Base-by-base conservation (phyloP, 1,140 invertebrate genomes). In the Stenopsyche tienmushanensis region DNA sequence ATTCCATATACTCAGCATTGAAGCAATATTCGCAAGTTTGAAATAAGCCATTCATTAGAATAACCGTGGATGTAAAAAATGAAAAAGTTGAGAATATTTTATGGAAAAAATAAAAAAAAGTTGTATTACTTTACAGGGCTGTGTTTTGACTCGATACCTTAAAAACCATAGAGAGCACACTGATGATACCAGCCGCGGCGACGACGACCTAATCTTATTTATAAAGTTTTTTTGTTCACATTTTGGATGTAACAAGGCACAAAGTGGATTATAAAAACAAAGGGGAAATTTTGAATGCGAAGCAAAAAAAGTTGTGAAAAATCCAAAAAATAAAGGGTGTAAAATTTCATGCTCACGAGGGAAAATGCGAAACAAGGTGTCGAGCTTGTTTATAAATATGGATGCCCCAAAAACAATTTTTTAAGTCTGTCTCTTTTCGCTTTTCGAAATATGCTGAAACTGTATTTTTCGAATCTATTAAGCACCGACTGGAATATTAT, bases 221-320 rank as follows among this genome's bases (percentile, higher is more conserved):
- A 39, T 57, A 42, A 57, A 57, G 54, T 57, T 57, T 57, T 57
- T 55, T 57, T 57, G 39, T 42, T 57, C 54, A 42, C 54, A 57
- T 29, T 57, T 55, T 42, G n/a, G 54, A 15, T 23, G 34, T 57
- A 57, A 57, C 54, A 29, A 57, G 54, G 42, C 54, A 29, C 39
- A 57, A 57, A 57, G 54, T 57, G 54, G 54, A 57, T 57, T 57
- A 57, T 57, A 29, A 57, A 57, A 57, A 57, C 54, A 57, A 57
- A 57, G 24, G 39, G 39, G 26, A 20, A 34, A 55, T 42, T 57
- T 42, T 21, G 29, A 39, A 57, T 23, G 9, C 20, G 20, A 9
- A n/a, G n/a, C 29, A 57, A 57, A 57, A 57, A 57, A 55, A 29
- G 50, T 23, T 23, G 23, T 13, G 50, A 29, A 53, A 53, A 53